These are phyloP conservation scores for Danio rerio DNA, from an alignment of 2,113 vertebrate species.

Conservation along the genomic window DNA sequence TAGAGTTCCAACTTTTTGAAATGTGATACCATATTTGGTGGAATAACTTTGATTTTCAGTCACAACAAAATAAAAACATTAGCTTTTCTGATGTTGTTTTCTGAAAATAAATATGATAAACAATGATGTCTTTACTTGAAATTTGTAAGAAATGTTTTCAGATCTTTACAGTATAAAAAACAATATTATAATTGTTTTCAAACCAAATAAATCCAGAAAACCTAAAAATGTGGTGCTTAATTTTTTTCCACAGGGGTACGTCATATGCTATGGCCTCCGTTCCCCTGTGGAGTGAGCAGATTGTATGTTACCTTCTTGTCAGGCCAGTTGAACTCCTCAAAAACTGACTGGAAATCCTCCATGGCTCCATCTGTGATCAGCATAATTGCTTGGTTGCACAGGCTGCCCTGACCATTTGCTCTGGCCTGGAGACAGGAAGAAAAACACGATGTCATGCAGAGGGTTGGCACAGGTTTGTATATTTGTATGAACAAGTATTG, in stretches of 20 bases:
- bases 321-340: constrained; percentile 95
- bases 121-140: no score
- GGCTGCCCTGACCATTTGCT: constrained; percentile 83
- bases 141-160: no score
- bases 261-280: neutral
- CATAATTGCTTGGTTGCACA: constrained; percentile 99
- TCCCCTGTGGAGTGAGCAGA: neutral
- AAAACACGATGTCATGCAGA: constrained; percentile 16
- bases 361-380: constrained; percentile 95
- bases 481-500: constrained; percentile 22
- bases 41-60: no score
- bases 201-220: no score
- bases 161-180: no score
- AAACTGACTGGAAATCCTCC: constrained; percentile 90
- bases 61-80: no score
- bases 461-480: constrained; percentile 28
- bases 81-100: no score
- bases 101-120: no score
- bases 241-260: neutral
- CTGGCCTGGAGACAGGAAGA: constrained; percentile 65
- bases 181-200: no score
- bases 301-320: constrained; percentile 84
- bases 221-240: no score
- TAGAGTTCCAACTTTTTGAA: no score
- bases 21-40: no score